Conservation (phyloP, 2,797 vertebrate genomes). For the Phaenicophaeus curvirostris region DNA sequence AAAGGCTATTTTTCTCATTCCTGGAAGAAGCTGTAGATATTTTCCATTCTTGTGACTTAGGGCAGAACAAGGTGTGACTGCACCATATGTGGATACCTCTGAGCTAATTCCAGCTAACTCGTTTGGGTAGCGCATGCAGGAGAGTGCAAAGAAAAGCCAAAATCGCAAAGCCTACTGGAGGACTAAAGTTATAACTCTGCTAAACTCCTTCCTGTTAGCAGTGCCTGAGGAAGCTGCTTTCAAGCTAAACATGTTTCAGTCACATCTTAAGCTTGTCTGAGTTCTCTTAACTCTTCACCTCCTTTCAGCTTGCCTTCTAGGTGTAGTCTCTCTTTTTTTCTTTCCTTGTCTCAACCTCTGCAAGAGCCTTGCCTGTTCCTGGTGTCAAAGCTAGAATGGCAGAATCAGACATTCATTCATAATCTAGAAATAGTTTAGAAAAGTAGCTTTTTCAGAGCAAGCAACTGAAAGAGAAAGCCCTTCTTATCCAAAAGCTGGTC, state of each 20-base stretch:
- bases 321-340: neutral
- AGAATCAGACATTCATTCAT: neutral
- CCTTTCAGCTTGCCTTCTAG: neutral
- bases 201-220: neutral
- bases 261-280: neutral
- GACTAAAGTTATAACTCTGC: neutral
- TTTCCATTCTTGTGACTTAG: conserved; percentile 54
- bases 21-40: conserved; percentile 48
- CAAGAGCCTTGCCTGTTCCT: neutral
- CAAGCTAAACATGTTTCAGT: neutral
- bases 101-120: conserved; percentile 19
- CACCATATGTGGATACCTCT: neutral
- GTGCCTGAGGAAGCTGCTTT: neutral
- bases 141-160: neutral
- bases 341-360: neutral
- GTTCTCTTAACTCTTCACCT: neutral
- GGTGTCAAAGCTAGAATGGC: neutral
- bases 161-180: neutral
- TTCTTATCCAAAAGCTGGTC: neutral
- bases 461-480: neutral
- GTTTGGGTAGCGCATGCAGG: neutral
- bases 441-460: neutral
- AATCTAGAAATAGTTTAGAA: neutral
- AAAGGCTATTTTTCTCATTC: conserved; percentile 43
- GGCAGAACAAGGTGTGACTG: conserved; percentile 50